phyloP scores from a whole-genome alignment of 2,888 invertebrate genomes.

The Campoletis raptor region DNA sequence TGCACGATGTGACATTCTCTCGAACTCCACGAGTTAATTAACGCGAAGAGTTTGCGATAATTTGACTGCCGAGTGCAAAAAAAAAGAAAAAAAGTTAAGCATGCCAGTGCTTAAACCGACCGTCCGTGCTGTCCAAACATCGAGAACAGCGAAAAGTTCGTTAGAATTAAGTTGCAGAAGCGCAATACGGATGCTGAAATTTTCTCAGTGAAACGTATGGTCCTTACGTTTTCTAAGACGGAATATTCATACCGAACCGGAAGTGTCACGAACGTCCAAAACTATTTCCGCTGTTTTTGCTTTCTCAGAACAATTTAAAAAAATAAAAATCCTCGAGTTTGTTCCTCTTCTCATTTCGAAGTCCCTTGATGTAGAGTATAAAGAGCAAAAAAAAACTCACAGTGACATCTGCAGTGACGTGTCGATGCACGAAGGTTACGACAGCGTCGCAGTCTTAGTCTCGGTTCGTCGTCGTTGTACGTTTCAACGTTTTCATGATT shows the following conservation, averaged over 20 bases:
- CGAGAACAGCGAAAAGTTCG: slow-evolving; percentile 3
- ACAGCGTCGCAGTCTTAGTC: slow-evolving; percentile 23
- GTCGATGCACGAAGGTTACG: slow-evolving; percentile 18
- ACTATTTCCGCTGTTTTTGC: slow-evolving; percentile 20
- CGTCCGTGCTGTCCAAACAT: slow-evolving; percentile 14
- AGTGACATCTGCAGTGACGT: neutral
- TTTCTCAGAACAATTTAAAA: slow-evolving; percentile 19
- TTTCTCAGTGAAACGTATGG: slow-evolving; percentile 26
- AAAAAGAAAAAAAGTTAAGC: slow-evolving; percentile 28
- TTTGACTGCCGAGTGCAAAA: slow-evolving; percentile 4
- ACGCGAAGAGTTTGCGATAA: slow-evolving; percentile 17
- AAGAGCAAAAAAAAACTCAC: slow-evolving; percentile 22
- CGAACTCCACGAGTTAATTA: slow-evolving; percentile 25
- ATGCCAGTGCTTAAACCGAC: slow-evolving; percentile 31
- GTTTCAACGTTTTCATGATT: slow-evolving; percentile 10
- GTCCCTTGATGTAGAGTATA: neutral
- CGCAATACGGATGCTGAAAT: slow-evolving; percentile 16
- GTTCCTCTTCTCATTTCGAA: neutral
- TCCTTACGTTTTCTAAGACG: slow-evolving; percentile 23
- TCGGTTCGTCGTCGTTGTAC: slow-evolving; percentile 26
- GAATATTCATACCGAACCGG: slow-evolving; percentile 64
- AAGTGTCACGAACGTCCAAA: slow-evolving; percentile 42
- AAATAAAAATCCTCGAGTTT: slow-evolving; percentile 49
- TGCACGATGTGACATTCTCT: neutral
- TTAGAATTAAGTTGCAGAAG: slow-evolving; percentile 14